phyloP scores from a whole-genome alignment of 2,113 vertebrate species.

The Leptobrachium ailaonicum region DNA sequence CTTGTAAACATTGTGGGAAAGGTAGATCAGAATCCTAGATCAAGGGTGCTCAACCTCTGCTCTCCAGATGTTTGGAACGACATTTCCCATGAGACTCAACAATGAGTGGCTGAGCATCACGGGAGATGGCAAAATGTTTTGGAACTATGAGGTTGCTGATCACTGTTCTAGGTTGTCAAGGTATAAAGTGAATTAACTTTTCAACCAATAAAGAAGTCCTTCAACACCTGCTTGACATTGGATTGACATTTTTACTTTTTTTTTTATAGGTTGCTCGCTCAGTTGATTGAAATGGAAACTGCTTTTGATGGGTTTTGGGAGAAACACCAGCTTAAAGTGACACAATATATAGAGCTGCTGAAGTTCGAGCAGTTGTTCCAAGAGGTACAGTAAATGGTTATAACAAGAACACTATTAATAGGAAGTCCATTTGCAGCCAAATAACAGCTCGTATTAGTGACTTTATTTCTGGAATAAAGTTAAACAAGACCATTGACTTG shows the following conservation, averaged over 20 bases:
- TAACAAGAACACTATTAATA: neutral
- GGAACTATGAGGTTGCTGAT: too few relatives aligned
- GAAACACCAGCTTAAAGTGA: slow-evolving; percentile 92
- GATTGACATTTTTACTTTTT: slow-evolving; percentile 38
- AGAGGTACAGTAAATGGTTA: slow-evolving; percentile 70
- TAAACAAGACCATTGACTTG: neutral
- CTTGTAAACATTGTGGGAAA: too few relatives aligned
- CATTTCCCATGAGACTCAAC: too few relatives aligned
- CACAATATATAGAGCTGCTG: slow-evolving; percentile 89
- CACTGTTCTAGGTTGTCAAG: too few relatives aligned
- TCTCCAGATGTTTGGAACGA: too few relatives aligned
- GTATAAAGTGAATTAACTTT: too few relatives aligned
- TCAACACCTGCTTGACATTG: too few relatives aligned
- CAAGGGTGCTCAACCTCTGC: too few relatives aligned
- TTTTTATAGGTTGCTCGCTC: slow-evolving; percentile 80
- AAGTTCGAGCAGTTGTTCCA: slow-evolving; percentile 91
- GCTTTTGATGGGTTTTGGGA: slow-evolving; percentile 98
- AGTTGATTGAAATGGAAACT: slow-evolving; percentile 91
- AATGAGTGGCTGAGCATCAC: too few relatives aligned
- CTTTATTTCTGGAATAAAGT: neutral
- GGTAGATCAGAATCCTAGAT: too few relatives aligned
- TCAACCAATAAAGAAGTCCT: too few relatives aligned
- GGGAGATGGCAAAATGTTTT: too few relatives aligned
- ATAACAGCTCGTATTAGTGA: neutral
- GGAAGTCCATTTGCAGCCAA: neutral